Percentiles rank a stretch among this genome's conserved stretches.
Conservation (phyloP, 2,888 invertebrate species). For the Caradrina kadenii region DNA sequence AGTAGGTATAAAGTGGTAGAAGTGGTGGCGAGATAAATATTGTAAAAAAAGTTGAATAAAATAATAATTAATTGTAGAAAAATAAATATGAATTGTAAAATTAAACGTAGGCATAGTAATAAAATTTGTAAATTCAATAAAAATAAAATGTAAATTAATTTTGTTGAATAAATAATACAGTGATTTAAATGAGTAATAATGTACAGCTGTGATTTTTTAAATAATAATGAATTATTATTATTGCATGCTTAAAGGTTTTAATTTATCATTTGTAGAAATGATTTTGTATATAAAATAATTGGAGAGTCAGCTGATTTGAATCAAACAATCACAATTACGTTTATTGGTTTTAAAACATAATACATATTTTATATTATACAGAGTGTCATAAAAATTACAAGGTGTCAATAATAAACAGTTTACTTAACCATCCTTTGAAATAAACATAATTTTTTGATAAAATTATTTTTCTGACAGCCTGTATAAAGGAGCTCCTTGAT, state of each 20-base stretch:
- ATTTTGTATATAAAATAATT: conserved; percentile 3
- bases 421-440: not conserved
- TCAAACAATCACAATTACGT: conserved; percentile 12
- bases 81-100: not conserved
- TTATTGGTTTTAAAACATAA: not conserved
- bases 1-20: conserved; percentile 42
- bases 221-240: conserved; percentile 12
- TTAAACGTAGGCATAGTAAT: not conserved
- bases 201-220: conserved; percentile 40
- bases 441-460: not conserved
- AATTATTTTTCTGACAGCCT: conserved; percentile 44
- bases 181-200: conserved; percentile 26
- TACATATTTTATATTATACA: not conserved
- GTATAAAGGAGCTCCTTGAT: conserved; percentile 43
- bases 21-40: conserved; percentile 20
- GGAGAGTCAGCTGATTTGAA: conserved; percentile 23
- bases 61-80: not conserved
- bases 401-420: not conserved
- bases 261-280: not conserved
- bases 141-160: not conserved
- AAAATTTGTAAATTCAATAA: not conserved
- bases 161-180: not conserved
- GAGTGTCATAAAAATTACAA: conserved; percentile 28
- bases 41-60: conserved; percentile 2
- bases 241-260: conserved; percentile 30